Base-by-base conservation (phyloP, 30 jellyfish, hydroid and myxozoan species). In the Aurelia aurita complex sp. Pacific region DNA sequence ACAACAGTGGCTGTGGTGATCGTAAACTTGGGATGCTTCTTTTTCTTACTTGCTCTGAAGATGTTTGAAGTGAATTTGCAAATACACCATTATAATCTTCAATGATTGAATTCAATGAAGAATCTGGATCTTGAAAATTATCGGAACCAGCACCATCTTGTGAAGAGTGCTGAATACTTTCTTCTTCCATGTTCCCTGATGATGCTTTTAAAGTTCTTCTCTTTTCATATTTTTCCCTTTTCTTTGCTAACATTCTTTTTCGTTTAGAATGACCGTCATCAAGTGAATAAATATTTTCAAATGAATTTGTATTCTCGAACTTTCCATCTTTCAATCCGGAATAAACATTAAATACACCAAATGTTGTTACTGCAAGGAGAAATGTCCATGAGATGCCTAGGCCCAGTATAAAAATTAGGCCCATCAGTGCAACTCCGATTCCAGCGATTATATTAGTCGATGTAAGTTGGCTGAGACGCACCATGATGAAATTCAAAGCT, bases 1-100 rank as follows among this genome's bases (percentile, higher is more conserved):
- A 84, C 2, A 84, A 59, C 69, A 84, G 51, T 51, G 93, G 93
- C 61, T 84, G 93, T 12, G 93, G 93, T 14, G 93, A 84, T 34
- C 84, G 74, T 74, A 84, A 84, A 65, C 93, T 84, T 14, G 93
- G 93, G 3, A 84, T 74, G 63, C 38, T 63, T 71, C 76, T 29
- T 16, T 16, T 11, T 23, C 67, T 4, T 32, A 63, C 19, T 40
- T 65, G 51, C 8, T 50, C 59, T 1, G 82, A 38, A 64, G 50
- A 19, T 23, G 19, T 67, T 13, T 54, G 15, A 46, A 6, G 5
- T 4, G 87, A 52, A 67, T 51, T 32, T 23, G 74, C 89, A 53
- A 79, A 79, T n/a, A 79, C 89, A 43, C 80, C 69, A 52, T 84
- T 40, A 52, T 54, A 84, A 33, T 59, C 87, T 51, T 36, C 82